These are phyloP conservation scores for Lepidocyrtoides sp. DNA, from an alignment of 2,888 invertebrate genomes.

Conservation along the genomic window DNA sequence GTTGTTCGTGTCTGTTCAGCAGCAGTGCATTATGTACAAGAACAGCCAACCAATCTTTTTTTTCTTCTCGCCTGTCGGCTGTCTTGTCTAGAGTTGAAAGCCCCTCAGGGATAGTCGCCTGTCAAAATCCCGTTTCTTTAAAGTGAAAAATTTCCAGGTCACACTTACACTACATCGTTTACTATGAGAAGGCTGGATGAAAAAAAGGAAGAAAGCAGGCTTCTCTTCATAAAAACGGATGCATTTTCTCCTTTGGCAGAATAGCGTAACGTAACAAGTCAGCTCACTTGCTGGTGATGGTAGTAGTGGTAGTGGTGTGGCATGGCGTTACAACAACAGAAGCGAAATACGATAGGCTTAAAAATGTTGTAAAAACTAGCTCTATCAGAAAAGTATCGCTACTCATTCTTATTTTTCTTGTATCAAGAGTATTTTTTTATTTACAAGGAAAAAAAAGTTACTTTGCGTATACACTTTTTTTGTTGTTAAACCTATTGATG, in stretches of 20 bases:
- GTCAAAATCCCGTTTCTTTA: conserved; percentile 78
- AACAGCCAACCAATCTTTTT: conserved; percentile 49
- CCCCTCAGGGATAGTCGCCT: conserved; percentile 75
- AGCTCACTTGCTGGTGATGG: conserved; percentile 46
- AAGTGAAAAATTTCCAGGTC: conserved; percentile 79
- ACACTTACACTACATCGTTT: conserved; percentile 48
- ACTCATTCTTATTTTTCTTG: too few relatives aligned
- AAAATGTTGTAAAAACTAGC: not conserved
- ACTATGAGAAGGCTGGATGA: conserved; percentile 18
- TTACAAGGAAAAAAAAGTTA: not conserved
- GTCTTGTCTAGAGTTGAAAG: conserved; percentile 76
- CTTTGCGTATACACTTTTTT: not conserved
- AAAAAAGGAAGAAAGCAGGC: conserved; percentile 6
- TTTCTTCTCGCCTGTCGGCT: conserved; percentile 72
- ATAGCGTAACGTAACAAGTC: conserved; percentile 13
- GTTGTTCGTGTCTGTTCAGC: not conserved
- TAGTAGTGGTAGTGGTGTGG: too few relatives aligned
- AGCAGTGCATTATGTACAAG: conserved; percentile 44
- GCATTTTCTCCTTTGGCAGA: not conserved
- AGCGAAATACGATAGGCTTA: too few relatives aligned
- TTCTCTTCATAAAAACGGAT: not conserved
- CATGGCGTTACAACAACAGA: too few relatives aligned
- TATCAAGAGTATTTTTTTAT: not conserved
- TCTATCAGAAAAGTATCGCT: not conserved
- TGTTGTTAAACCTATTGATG: too few relatives aligned